A percentile compares a stretch with the other conserved stretches of the same genome.
Conservation (phyloP, 1,140 invertebrate species). For the Drosophila auraria region DNA sequence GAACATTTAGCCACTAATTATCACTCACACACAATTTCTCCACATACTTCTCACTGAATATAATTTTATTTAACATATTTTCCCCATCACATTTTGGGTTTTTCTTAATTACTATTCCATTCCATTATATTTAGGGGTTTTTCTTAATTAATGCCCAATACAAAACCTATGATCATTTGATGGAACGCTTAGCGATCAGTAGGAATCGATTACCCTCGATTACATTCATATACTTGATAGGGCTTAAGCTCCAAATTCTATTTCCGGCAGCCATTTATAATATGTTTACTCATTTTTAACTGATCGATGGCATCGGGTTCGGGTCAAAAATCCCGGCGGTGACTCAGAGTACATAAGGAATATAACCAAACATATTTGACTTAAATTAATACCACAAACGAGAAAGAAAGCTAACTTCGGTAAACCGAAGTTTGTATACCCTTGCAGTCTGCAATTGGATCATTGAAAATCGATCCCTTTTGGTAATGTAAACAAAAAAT, state of each 20-base stretch:
- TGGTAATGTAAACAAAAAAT: too few relatives aligned
- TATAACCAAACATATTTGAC: background rate
- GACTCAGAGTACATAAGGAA: background rate
- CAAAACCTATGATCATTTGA: background rate
- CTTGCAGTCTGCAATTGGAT: too few relatives aligned
- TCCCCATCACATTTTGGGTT: background rate
- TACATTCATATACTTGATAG: background rate
- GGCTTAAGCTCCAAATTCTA: background rate
- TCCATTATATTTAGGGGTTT: background rate
- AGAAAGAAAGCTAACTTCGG: too few relatives aligned
- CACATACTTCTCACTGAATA: too few relatives aligned
- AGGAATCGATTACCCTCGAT: background rate
- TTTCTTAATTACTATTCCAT: background rate
- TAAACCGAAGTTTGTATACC: too few relatives aligned
- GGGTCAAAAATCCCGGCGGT: background rate
- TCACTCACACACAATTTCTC: background rate
- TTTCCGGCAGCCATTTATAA: constrained; percentile 13
- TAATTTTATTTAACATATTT: background rate
- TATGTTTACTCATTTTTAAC: constrained; percentile 19
- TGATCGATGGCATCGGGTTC: constrained; percentile 6
- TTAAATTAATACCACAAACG: background rate
- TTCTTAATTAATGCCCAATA: background rate
- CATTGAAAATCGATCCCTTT: too few relatives aligned
- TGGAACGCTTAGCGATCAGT: background rate
- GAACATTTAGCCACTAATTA: background rate